Conservation (phyloP, 2,888 invertebrate genomes). For the Onthophagus sagittarius region DNA sequence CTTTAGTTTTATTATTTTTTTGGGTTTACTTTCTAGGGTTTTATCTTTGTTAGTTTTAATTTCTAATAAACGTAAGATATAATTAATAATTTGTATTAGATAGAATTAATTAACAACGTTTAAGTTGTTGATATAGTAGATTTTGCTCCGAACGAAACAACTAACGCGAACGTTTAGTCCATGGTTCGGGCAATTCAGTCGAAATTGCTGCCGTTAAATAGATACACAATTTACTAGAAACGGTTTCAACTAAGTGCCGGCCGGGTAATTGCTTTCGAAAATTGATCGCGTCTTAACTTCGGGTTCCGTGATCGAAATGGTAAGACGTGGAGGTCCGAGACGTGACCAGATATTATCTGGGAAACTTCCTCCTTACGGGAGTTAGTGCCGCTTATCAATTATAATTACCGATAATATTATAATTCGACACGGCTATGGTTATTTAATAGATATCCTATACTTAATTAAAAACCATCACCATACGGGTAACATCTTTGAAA, state of each 20-base stretch:
- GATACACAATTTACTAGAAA: conserved; percentile 26
- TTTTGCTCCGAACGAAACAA: background rate
- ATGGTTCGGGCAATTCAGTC: conserved; percentile 17
- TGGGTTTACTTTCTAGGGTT: background rate
- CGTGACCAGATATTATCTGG: background rate
- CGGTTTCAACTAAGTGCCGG: conserved; percentile 24
- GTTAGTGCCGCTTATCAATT: background rate
- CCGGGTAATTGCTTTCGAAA: conserved; percentile 36
- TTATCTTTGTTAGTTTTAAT: background rate
- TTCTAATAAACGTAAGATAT: background rate
- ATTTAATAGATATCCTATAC: background rate
- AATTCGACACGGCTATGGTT: background rate
- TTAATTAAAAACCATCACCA: background rate
- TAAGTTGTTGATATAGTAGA: too few relatives aligned
- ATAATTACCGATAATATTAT: background rate
- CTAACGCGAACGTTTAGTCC: conserved; percentile 16
- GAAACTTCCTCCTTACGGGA: background rate
- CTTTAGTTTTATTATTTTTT: background rate
- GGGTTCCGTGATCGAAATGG: conserved; percentile 38
- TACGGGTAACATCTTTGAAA: too few relatives aligned
- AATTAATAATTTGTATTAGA: too few relatives aligned
- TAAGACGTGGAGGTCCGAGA: background rate
- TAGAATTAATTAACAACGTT: too few relatives aligned
- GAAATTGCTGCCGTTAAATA: conserved; percentile 25
- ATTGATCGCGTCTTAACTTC: conserved; percentile 40